Percentiles rank a stretch among this genome's conserved stretches.
phyloP scores from a whole-genome alignment of 2,113 vertebrate species.

The Psilopogon haemacephalus region DNA sequence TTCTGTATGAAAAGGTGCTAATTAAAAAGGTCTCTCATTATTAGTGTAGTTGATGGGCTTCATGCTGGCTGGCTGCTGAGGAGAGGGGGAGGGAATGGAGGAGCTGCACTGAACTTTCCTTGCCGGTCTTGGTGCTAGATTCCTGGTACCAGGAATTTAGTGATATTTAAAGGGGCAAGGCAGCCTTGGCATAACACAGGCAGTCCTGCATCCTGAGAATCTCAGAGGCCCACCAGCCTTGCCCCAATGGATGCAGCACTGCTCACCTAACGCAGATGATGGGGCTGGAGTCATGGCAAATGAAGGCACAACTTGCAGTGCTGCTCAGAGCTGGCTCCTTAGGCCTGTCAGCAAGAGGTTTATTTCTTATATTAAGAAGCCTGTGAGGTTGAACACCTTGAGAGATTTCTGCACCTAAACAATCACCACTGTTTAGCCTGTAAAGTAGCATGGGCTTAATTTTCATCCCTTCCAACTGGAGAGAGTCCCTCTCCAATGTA shows the following conservation, averaged over 20 bases:
- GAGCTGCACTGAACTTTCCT: accelerated
- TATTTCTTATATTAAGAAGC: constrained; percentile 62
- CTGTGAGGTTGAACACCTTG: neutral
- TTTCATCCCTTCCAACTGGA: neutral
- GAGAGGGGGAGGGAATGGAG: neutral
- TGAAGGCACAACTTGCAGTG: neutral
- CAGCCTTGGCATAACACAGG: neutral
- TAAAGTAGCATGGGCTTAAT: neutral
- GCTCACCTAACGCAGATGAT: neutral
- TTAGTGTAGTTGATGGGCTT: neutral
- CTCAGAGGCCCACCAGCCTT: accelerated
- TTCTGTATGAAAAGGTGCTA: neutral
- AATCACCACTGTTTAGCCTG: neutral
- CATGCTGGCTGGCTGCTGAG: neutral
- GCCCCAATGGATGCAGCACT: neutral
- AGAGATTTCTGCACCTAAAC: constrained; percentile 25
- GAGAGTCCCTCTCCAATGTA: accelerated
- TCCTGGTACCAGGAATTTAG: neutral
- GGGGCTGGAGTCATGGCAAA: neutral
- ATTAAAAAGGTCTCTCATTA: neutral
- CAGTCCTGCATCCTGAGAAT: neutral
- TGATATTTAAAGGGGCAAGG: neutral
- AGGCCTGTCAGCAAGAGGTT: neutral
- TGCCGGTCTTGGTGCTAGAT: neutral
- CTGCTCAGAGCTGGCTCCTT: neutral